Evolutionary conservation across 2,797 vertebrate genomes (phyloP).

Genomic region (Takifugu ocellatus): DNA sequence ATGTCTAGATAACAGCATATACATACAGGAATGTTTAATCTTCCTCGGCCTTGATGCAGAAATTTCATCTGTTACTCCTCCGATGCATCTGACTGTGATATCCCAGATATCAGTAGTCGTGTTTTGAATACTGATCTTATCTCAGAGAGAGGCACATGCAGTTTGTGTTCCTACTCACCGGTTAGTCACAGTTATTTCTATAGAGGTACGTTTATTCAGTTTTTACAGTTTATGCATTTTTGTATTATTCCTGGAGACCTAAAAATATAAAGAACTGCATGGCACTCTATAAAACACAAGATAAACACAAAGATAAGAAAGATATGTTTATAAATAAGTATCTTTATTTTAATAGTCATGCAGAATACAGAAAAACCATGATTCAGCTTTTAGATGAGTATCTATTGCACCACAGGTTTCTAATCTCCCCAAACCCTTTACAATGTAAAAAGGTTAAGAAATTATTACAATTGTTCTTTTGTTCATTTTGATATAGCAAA

Average conservation of each 20-base stretch:
- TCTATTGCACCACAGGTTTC: conserved; percentile 60
- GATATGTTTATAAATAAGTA: conserved; percentile 56
- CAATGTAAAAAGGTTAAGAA: conserved; percentile 91
- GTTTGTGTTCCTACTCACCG: neutral
- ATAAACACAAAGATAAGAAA: conserved; percentile 61
- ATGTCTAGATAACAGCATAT: neutral
- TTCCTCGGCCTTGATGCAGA: neutral
- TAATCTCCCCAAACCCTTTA: conserved; percentile 70
- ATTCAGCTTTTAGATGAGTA: conserved; percentile 57
- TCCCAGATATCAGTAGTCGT: conserved; percentile 12
- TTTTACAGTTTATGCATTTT: too few species aligned
- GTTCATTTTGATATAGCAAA: conserved; percentile 84
- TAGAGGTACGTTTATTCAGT: conserved; percentile 32
- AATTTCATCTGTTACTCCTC: conserved; percentile 8
- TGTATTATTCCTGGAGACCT: too few species aligned
- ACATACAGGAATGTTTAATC: too few species aligned
- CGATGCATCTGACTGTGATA: conserved; percentile 3
- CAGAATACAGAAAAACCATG: conserved; percentile 88
- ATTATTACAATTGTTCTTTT: conserved; percentile 50
- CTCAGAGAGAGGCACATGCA: conserved; percentile 8
- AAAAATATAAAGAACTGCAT: too few species aligned
- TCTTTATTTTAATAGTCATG: conserved; percentile 94
- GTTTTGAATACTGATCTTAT: conserved; percentile 47
- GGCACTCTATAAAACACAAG: too few species aligned
- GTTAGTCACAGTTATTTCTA: neutral